Base-by-base conservation (phyloP, 1,140 invertebrate genomes). In the Phortica variegata region DNA sequence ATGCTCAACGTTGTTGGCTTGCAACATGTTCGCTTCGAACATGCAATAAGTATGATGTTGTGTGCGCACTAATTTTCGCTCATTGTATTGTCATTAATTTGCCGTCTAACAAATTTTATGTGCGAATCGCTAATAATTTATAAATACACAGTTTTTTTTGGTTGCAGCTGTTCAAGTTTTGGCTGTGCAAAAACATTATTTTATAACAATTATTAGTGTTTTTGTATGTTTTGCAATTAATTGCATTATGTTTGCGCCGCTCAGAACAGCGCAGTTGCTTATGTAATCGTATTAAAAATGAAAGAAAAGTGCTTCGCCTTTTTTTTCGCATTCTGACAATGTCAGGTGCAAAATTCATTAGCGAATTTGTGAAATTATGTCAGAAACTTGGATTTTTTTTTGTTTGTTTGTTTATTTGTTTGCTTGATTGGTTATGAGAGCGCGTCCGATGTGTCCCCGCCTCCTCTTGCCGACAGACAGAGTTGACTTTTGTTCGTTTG, bases 251-350 rank as follows among this genome's bases (percentile, higher is more conserved):
- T 54, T 54, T 31, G 43, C 17, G 49, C 26, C n/a, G n/a, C n/a
- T n/a, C n/a, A n/a, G n/a, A n/a, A n/a, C n/a, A n/a, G n/a, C n/a
- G n/a, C n/a, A n/a, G 16, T 19, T 9, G 49, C 63, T 66, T 68
- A 68, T 66, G 65, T 60, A 66, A 66, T 63, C 21, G 43, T 18
- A 20, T 33, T 33, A 15, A 12, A 44, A 18, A 34, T 33, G 34
- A 16, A 17, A n/a, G n/a, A n/a, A n/a, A n/a, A n/a, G n/a, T n/a
- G n/a, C n/a, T n/a, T n/a, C n/a, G n/a, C n/a, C n/a, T n/a, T n/a
- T n/a, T n/a, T n/a, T n/a, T n/a, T n/a, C n/a, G n/a, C 20, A 45
- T 54, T 49, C 39, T 51, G 54, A 58, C 59, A 68, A 66, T 65
- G 62, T 65, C 63, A 68, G 63, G 63, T 68, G 63, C 63, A 69